Evolutionary conservation across 2,888 invertebrate genomes (phyloP).

Genomic region (Oscheius sp.): DNA sequence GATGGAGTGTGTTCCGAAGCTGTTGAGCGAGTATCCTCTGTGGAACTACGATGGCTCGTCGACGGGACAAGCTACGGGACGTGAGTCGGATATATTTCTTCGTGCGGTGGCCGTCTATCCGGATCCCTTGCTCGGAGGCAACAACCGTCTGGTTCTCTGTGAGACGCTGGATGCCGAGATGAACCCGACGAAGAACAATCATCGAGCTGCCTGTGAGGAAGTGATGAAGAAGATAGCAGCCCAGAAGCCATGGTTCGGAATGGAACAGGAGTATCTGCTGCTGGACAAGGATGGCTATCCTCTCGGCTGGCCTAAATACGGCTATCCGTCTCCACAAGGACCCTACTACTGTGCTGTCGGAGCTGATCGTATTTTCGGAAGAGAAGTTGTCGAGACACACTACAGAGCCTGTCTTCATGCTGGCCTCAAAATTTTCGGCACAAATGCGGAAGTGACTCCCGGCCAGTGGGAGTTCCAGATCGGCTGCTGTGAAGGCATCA

Average conservation of each 20-base stretch:
- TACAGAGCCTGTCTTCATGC: conserved; percentile 94
- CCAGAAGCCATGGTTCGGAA: conserved; percentile 76
- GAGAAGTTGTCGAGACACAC: conserved; percentile 95
- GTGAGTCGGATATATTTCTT: conserved; percentile 72
- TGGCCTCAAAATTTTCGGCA: conserved; percentile 90
- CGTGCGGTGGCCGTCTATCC: conserved; percentile 62
- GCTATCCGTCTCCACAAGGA: conserved; percentile 71
- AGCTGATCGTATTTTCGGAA: conserved; percentile 90
- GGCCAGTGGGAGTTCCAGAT: conserved; percentile 74
- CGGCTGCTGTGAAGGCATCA: conserved; percentile 76
- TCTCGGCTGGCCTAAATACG: conserved; percentile 73
- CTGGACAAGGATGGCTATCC: conserved; percentile 74
- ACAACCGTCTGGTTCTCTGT: conserved; percentile 65
- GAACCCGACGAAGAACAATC: conserved; percentile 81
- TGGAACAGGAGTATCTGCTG: conserved; percentile 77
- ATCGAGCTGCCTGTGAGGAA: conserved; percentile 74
- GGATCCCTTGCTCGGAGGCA: conserved; percentile 69
- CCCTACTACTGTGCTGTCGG: conserved; percentile 95
- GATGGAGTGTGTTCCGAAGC: conserved; percentile 83
- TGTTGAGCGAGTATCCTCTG: conserved; percentile 81
- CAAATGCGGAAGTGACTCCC: conserved; percentile 81
- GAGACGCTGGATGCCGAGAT: conserved; percentile 85
- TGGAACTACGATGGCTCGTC: conserved; percentile 97
- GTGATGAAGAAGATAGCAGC: conserved; percentile 74
- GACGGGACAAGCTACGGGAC: conserved; percentile 81